A percentile compares a stretch with the other conserved stretches of the same genome.
Evolutionary conservation across 1,140 invertebrate species (phyloP).

Genomic region (Plodia interpunctella): DNA sequence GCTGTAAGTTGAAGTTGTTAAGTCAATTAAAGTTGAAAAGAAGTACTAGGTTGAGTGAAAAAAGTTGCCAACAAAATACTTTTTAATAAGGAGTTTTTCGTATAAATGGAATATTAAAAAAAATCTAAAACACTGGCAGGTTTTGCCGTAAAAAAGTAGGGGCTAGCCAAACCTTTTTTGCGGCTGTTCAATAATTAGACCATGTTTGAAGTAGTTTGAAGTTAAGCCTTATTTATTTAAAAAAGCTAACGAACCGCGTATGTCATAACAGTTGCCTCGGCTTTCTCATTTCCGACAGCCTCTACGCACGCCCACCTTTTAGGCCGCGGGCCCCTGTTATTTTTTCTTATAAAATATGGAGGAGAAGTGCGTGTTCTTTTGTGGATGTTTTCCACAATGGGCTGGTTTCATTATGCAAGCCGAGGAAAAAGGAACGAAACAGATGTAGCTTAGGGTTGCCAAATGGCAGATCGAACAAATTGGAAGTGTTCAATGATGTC

Average conservation of each 20-base stretch:
- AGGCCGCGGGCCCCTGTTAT: slow-evolving; percentile 46
- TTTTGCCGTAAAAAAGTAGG: no score
- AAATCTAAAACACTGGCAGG: no score
- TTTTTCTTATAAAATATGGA: slow-evolving; percentile 59
- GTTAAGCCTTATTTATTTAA: not conserved
- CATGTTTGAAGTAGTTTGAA: not conserved
- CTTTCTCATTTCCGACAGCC: slow-evolving; percentile 62
- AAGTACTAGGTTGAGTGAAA: no score
- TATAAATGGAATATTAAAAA: no score
- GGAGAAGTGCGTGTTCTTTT: slow-evolving; percentile 64
- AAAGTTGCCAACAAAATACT: no score
- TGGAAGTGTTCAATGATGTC: no score
- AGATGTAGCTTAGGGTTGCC: slow-evolving; percentile 46
- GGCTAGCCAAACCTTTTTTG: no score
- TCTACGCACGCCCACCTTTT: slow-evolving; percentile 56
- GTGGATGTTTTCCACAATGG: slow-evolving; percentile 65
- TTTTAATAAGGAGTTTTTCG: no score
- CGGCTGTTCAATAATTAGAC: not conserved
- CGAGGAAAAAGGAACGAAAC: slow-evolving; percentile 64
- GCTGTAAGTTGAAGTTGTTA: no score
- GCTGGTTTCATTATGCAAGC: slow-evolving; percentile 66
- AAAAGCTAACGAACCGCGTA: slow-evolving; percentile 28
- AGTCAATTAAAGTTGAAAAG: no score
- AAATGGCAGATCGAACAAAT: not conserved
- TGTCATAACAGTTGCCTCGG: slow-evolving; percentile 72